These are phyloP conservation scores for Knipowitschia caucasica DNA, from an alignment of 2,797 vertebrate genomes.

Conservation along the genomic window DNA sequence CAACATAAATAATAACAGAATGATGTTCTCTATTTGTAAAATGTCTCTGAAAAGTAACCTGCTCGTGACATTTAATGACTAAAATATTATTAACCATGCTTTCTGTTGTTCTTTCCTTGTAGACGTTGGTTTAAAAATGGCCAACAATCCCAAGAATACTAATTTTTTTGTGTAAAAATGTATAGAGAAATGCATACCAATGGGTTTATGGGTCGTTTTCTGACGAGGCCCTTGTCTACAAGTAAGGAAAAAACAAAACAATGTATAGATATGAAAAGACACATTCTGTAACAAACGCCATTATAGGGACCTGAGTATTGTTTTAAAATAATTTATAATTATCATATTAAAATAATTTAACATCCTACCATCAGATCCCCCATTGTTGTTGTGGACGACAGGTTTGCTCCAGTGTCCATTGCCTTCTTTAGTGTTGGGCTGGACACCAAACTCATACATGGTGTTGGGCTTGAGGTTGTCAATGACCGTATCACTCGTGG, in stretches of 20 bases:
- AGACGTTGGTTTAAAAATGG: conserved; percentile 60
- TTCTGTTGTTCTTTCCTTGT: conserved; percentile 60
- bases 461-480: conserved; percentile 89
- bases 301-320: too few relatives aligned
- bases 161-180: not conserved
- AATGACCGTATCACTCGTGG: conserved; percentile 89
- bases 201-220: conserved; percentile 42
- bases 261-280: not conserved
- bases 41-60: too few relatives aligned
- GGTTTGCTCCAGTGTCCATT: conserved; percentile 87
- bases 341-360: too few relatives aligned
- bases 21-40: too few relatives aligned
- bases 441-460: conserved; percentile 92
- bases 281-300: not conserved
- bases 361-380: conserved; percentile 39
- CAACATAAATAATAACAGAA: too few relatives aligned
- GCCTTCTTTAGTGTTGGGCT: conserved; percentile 75
- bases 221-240: conserved; percentile 51
- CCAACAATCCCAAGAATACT: conserved; percentile 54
- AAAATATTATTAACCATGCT: conserved; percentile 42
- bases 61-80: too few relatives aligned
- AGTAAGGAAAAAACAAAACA: not conserved
- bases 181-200: conserved; percentile 56
- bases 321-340: too few relatives aligned
- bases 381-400: conserved; percentile 80